These are phyloP conservation scores for Axis porcinus DNA, from an alignment of 2,113 vertebrate genomes.

Conservation along the genomic window DNA sequence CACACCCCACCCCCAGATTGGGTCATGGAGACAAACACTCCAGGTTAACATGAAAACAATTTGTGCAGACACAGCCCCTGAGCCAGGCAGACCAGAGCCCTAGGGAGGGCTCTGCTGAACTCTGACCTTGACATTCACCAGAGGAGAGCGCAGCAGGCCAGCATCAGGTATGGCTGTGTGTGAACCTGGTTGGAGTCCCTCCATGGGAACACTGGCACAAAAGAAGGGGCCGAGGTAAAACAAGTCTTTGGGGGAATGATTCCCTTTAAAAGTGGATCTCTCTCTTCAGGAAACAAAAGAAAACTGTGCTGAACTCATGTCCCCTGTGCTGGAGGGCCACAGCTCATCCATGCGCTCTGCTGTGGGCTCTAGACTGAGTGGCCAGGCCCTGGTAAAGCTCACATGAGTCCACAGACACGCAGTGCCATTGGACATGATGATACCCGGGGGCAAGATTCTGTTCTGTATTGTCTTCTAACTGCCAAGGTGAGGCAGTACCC, in stretches of 20 bases:
- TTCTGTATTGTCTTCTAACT: background rate
- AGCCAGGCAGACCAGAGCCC: background rate
- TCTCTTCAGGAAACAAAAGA: constrained; percentile 27
- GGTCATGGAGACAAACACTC: background rate
- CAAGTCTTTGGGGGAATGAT: background rate
- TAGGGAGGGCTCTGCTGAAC: background rate
- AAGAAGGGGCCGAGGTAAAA: constrained; percentile 1
- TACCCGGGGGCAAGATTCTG: background rate
- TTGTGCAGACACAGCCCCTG: background rate
- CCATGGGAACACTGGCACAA: constrained; percentile 38
- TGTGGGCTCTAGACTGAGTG: background rate
- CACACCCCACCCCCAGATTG: background rate
- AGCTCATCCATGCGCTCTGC: background rate
- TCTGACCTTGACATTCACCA: background rate
- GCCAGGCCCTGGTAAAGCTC: background rate
- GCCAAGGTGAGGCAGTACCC: background rate
- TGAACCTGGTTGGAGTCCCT: background rate
- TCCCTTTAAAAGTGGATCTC: background rate
- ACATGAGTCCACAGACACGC: background rate
- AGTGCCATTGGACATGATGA: background rate
- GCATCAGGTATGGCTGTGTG: background rate
- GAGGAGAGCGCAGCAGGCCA: background rate
- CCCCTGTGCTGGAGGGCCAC: background rate
- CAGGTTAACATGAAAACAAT: constrained; percentile 4
- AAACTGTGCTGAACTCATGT: background rate